A percentile compares a stretch with the other conserved stretches of the same genome.
phyloP scores from a whole-genome alignment of 2,113 vertebrate genomes.

The Tonatia bakeri region DNA sequence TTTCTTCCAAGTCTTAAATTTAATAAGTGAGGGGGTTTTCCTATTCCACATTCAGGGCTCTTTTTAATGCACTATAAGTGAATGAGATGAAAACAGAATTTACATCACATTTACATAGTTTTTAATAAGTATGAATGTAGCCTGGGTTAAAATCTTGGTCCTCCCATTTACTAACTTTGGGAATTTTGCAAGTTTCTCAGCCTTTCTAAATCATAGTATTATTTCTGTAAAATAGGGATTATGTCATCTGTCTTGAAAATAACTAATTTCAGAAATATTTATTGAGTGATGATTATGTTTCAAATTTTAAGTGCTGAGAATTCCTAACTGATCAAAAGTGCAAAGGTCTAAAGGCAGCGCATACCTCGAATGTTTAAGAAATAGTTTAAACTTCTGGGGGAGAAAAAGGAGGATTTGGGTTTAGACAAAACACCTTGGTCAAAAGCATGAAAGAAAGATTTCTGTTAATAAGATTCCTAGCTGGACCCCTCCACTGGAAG shows the following conservation, averaged over 20 bases:
- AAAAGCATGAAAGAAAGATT: neutral
- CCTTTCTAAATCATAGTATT: neutral
- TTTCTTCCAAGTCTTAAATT: neutral
- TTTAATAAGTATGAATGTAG: neutral
- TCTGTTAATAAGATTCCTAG: neutral
- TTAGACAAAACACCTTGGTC: neutral
- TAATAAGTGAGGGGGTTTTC: neutral
- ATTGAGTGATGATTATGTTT: neutral
- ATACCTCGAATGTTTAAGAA: neutral
- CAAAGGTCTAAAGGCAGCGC: neutral
- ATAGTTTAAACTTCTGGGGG: neutral
- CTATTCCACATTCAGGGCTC: neutral
- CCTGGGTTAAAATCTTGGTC: neutral
- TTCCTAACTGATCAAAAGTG: neutral
- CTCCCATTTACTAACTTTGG: neutral
- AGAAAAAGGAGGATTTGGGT: neutral
- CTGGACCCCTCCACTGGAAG: neutral
- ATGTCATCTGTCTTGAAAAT: neutral
- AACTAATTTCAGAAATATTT: neutral
- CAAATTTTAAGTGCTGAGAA: neutral
- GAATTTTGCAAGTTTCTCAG: neutral
- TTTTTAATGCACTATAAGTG: neutral
- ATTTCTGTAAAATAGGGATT: neutral
- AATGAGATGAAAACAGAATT: neutral
- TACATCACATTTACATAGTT: neutral